A percentile compares a stretch with the other conserved stretches of the same genome.
Evolutionary conservation across 2,113 vertebrate genomes (phyloP).

Genomic region (Grammomys dolichurus): DNA sequence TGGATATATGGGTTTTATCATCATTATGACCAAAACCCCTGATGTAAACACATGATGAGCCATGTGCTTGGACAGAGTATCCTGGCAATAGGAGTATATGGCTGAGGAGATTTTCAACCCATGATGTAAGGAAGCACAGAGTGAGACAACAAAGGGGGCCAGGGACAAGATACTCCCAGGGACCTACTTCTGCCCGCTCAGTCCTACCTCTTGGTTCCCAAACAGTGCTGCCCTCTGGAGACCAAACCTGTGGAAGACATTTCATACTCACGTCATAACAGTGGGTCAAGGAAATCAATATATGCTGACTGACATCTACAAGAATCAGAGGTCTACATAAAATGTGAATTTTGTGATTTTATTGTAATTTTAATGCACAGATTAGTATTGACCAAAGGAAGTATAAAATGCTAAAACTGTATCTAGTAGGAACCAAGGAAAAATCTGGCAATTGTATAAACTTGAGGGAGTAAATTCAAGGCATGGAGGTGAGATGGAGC

Average conservation of each 20-base stretch:
- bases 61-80: not conserved
- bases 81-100: too few species aligned
- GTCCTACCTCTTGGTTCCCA: not conserved
- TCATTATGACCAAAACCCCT: not conserved
- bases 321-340: not conserved
- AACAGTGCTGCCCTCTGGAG: not conserved
- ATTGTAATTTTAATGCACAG: not conserved
- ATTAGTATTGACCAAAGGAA: slow-evolving; percentile 17
- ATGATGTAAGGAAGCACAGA: not conserved
- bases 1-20: not conserved
- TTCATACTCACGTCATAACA: not conserved
- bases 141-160: not conserved
- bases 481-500: not conserved
- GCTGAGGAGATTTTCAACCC: not conserved
- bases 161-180: not conserved
- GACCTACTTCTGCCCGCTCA: not conserved
- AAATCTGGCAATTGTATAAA: not conserved
- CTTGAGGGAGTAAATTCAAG: not conserved
- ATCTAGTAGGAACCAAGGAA: not conserved
- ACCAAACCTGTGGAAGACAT: not conserved
- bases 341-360: slow-evolving; percentile 31
- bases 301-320: not conserved
- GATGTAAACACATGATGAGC: not conserved
- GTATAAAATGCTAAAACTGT: not conserved
- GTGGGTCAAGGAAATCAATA: not conserved